Evolutionary conservation across 64 coral and sea anemone genomes (phyloP), one percentile per base, ranked within the genome.

Genomic region (Stichodactyla helianthus): DNA sequence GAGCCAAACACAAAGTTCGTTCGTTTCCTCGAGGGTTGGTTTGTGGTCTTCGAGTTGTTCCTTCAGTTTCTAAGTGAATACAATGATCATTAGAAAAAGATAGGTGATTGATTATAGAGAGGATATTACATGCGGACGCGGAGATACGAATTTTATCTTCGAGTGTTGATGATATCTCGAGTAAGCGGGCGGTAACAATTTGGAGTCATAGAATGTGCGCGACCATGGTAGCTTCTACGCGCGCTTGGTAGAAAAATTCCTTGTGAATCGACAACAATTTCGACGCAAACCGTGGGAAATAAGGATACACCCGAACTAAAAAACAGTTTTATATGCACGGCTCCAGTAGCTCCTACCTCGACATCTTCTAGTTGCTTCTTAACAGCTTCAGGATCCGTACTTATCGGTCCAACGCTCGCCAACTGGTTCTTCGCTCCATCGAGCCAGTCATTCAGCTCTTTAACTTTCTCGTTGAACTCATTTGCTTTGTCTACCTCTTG

Each of bases 401-500:
- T 85, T 12, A 96, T 79, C 4, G 91, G 91, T 59, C 88, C 91
- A 16, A 64, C 84, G 50, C 56, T 65, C 10, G 94, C 91, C 17
- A 96, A 59, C 53, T 93, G 82, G 14, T 96, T 84, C 52, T 87
- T 89, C 10, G 88, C 83, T 1, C 70, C 80, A 16, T 87, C 78
- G 17, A 96, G 70, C 79, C 88, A 96, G 16, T 51, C 56, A 59
- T 90, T 91, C n/a, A 96, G 77, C 44, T 96, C 91, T 12, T 90
- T 78, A 51, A 96, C 81, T 67, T 93, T 96, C 70, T 92, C 91
- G 87, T 96, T 96, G 59, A 96, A 96, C 62, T 96, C 88, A 22
- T 89, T 86, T 0, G 91, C 92, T 50, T 90, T 87, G 20, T 87
- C 86, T 13, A 93, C 91, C 79, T 93, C 92, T 22, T 79, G 61